Conservation (phyloP, 2,113 vertebrate species). For the Bettongia penicillata region DNA sequence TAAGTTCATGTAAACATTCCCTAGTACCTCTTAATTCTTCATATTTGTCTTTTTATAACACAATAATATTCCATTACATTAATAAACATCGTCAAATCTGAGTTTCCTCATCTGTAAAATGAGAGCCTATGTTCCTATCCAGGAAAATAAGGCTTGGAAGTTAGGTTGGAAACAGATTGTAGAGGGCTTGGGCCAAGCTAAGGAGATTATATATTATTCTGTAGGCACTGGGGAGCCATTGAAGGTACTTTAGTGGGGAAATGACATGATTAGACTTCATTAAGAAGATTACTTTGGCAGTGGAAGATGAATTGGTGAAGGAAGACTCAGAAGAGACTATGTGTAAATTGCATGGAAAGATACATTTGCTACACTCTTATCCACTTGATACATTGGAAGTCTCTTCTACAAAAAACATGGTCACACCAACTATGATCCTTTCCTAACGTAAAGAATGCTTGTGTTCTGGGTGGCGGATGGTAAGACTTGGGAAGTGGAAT, state of each 20-base stretch:
- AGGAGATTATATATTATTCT: background rate
- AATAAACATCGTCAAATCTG: background rate
- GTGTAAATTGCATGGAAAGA: background rate
- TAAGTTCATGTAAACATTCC: background rate
- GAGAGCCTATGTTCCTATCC: background rate
- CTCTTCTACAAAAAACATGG: background rate
- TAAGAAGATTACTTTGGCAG: background rate
- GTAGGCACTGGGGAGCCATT: background rate
- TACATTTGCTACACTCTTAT: background rate
- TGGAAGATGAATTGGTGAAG: background rate
- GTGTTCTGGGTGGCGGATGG: background rate
- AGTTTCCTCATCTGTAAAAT: background rate
- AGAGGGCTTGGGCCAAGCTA: background rate
- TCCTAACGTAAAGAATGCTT: conserved; percentile 2
- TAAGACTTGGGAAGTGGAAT: background rate
- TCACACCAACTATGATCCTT: background rate
- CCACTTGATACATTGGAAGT: background rate
- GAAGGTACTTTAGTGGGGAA: background rate
- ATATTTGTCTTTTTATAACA: background rate
- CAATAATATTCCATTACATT: background rate
- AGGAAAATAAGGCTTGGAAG: background rate
- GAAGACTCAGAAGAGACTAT: background rate
- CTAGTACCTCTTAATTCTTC: background rate
- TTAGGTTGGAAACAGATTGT: background rate
- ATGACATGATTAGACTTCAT: background rate